These are phyloP conservation scores for Cynodonichthys magdalenae DNA, from an alignment of 2,797 vertebrate genomes.

Conservation along the genomic window DNA sequence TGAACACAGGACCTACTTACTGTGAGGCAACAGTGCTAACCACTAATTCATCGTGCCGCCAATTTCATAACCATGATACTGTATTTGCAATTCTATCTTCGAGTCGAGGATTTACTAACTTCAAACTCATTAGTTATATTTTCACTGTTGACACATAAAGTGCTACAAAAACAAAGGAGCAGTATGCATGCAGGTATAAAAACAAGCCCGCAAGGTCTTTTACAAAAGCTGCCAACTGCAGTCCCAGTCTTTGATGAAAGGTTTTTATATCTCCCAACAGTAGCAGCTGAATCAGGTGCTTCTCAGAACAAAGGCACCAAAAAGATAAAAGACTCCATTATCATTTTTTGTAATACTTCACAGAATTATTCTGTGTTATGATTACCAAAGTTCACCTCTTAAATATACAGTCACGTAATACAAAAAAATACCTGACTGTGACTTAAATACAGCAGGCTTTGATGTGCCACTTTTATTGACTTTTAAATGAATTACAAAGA, in stretches of 20 bases:
- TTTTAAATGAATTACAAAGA: neutral
- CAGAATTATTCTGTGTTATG: slow-evolving; percentile 11
- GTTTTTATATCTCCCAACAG: neutral
- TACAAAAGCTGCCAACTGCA: neutral
- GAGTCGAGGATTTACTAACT: neutral
- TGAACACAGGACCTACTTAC: too few relatives aligned
- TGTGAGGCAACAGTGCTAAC: too few relatives aligned
- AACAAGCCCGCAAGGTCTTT: neutral
- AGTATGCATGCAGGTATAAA: neutral
- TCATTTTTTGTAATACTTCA: neutral
- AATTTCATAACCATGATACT: too few relatives aligned
- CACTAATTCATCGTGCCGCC: too few relatives aligned
- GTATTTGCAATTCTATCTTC: neutral
- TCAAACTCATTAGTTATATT: neutral
- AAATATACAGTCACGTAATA: neutral
- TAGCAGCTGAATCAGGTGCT: slow-evolving; percentile 16
- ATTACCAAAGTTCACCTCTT: neutral
- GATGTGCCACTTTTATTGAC: slow-evolving; percentile 1
- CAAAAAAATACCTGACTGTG: neutral
- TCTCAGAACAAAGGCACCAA: slow-evolving; percentile 16
- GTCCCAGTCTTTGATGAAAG: slow-evolving; percentile 11
- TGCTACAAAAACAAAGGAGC: neutral
- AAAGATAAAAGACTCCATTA: slow-evolving; percentile 15
- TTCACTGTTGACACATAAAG: neutral
- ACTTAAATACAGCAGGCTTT: neutral